A percentile compares a stretch with the other conserved stretches of the same genome.
These are phyloP conservation scores for Scaptodrosophila latifasciaeformis DNA, from an alignment of 2,888 invertebrate species.

Conservation along the genomic window DNA sequence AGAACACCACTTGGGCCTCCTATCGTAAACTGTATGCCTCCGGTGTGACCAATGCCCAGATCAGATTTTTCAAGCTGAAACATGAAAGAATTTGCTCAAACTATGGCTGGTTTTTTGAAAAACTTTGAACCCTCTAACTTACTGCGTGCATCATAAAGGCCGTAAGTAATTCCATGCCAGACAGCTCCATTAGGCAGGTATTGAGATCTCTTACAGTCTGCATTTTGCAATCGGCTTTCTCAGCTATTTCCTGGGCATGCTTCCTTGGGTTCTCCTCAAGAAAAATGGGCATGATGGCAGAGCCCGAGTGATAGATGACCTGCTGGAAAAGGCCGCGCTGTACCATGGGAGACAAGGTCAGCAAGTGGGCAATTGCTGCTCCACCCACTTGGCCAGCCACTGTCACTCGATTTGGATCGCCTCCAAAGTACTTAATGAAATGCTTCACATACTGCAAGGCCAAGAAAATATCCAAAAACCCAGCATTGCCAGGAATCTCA, in stretches of 20 bases:
- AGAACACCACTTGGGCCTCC: slow-evolving; percentile 72
- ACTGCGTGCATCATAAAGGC: slow-evolving; percentile 71
- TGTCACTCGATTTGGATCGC: slow-evolving; percentile 76
- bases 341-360: slow-evolving; percentile 74
- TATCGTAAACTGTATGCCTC: slow-evolving; percentile 72
- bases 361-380: slow-evolving; percentile 75
- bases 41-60: slow-evolving; percentile 68
- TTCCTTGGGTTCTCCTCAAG: slow-evolving; percentile 75
- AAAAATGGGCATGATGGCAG: slow-evolving; percentile 76
- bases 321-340: slow-evolving; percentile 75
- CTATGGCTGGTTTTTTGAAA: too few relatives aligned
- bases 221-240: slow-evolving; percentile 66
- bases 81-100: too few relatives aligned
- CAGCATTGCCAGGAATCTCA: slow-evolving; percentile 77
- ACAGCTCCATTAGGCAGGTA: slow-evolving; percentile 65
- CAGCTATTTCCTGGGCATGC: slow-evolving; percentile 73
- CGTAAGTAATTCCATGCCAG: slow-evolving; percentile 57
- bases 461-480: slow-evolving; percentile 76
- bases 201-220: slow-evolving; percentile 65
- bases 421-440: slow-evolving; percentile 76
- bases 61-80: slow-evolving; percentile 61
- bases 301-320: slow-evolving; percentile 77
- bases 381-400: slow-evolving; percentile 78
- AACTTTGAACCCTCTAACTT: too few relatives aligned
- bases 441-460: slow-evolving; percentile 76